phyloP scores from a whole-genome alignment of 2,888 invertebrate genomes.

The Bibio marci region DNA sequence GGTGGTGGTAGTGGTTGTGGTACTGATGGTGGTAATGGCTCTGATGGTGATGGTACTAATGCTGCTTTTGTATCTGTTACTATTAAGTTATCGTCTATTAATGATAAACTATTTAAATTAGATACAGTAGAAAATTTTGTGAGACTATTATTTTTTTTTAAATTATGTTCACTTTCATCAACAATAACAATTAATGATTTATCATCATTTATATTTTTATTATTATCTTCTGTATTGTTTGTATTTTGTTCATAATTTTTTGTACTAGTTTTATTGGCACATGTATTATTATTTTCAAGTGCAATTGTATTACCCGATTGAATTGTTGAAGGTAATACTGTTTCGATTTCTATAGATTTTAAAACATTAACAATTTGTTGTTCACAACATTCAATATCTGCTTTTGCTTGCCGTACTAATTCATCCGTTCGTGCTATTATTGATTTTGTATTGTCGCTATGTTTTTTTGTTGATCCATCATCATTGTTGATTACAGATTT shows the following conservation, averaged over 20 bases:
- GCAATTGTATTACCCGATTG: conserved; percentile 1
- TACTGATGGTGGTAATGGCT: no score
- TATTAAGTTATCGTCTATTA: conserved; percentile 28
- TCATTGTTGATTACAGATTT: no score
- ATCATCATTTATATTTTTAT: neutral
- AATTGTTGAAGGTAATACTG: neutral
- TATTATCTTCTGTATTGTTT: no score
- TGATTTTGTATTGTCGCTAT: no score
- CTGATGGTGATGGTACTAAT: no score
- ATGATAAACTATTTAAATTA: conserved; percentile 30
- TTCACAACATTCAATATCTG: no score
- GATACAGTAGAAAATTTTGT: conserved; percentile 30
- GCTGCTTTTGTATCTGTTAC: conserved; percentile 15
- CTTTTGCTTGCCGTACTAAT: no score
- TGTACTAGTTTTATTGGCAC: neutral
- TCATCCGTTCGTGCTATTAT: no score
- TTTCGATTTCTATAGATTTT: neutral
- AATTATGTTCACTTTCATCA: conserved; percentile 4
- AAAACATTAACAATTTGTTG: no score
- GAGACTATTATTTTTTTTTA: conserved; percentile 21
- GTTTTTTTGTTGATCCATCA: no score
- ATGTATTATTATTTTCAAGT: conserved; percentile 3
- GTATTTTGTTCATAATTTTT: no score
- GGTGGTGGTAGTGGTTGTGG: no score
- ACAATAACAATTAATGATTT: conserved; percentile 6